These are phyloP conservation scores for Lampris incognitus DNA, from an alignment of 2,113 vertebrate species.

Conservation along the genomic window DNA sequence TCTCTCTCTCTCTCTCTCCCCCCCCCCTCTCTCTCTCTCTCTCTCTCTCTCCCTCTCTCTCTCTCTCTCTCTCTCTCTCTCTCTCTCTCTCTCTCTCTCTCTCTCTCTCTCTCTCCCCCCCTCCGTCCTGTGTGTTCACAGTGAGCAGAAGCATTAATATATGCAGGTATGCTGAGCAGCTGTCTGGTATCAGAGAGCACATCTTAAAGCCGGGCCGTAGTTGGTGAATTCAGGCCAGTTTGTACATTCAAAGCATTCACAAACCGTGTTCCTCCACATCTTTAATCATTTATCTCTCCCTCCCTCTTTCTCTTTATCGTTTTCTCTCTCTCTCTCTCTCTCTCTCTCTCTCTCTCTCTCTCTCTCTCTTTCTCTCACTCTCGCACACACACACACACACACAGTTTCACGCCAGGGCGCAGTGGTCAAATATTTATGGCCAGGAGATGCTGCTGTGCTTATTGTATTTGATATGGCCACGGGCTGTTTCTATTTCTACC, in stretches of 20 bases:
- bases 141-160: conserved; percentile 26
- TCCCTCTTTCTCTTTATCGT: not conserved
- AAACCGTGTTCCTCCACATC: conserved; percentile 66
- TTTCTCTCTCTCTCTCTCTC: not conserved
- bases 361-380: too few relatives aligned
- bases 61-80: too few relatives aligned
- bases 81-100: too few relatives aligned
- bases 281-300: conserved; percentile 57
- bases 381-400: too few relatives aligned
- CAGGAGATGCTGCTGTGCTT: conserved; percentile 54
- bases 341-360: conserved; percentile 13
- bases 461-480: conserved; percentile 66
- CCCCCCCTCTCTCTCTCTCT: too few relatives aligned
- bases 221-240: conserved; percentile 71
- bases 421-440: conserved; percentile 71
- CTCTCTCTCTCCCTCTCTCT: too few relatives aligned
- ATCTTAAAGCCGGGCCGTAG: conserved; percentile 17
- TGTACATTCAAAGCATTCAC: conserved; percentile 68
- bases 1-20: conserved; percentile 1
- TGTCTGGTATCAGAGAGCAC: conserved; percentile 42
- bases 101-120: not conserved
- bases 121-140: too few relatives aligned
- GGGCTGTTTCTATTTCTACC: conserved; percentile 54
- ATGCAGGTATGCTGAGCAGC: conserved; percentile 55
- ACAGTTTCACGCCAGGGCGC: conserved; percentile 26